Evolutionary conservation across 1,140 invertebrate species (phyloP).

Genomic region (Neocloeon triangulifer): DNA sequence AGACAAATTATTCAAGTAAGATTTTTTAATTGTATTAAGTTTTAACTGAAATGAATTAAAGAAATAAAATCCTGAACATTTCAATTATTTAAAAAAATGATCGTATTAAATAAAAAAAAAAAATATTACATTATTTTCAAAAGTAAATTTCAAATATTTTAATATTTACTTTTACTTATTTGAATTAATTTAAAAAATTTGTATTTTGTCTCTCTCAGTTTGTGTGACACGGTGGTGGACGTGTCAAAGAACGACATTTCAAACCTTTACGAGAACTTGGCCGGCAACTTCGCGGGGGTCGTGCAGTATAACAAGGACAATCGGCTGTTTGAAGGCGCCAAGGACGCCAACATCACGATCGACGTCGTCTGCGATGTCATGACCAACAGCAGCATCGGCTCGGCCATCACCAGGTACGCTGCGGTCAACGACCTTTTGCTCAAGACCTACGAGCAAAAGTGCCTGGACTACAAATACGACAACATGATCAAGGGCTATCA

Average conservation of each 20-base stretch:
- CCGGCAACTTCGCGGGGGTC: constrained; percentile 61
- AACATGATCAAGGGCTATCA: constrained; percentile 51
- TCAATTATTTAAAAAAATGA: too few relatives aligned
- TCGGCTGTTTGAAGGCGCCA: constrained; percentile 34
- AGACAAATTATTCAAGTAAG: constrained; percentile 42
- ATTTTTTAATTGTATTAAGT: constrained; percentile 6
- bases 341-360: constrained; percentile 49
- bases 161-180: constrained; percentile 2
- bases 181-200: constrained; percentile 8
- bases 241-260: constrained; percentile 42
- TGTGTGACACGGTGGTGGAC: constrained; percentile 55
- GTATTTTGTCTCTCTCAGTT: constrained; percentile 19
- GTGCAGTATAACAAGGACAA: constrained; percentile 94
- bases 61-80: too few relatives aligned
- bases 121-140: too few relatives aligned
- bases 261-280: constrained; percentile 59
- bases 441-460: constrained; percentile 39
- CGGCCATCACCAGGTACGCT: constrained; percentile 43
- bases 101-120: too few relatives aligned
- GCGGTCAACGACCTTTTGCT: constrained; percentile 48
- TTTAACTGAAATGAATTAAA: constrained; percentile 5
- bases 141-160: constrained; percentile 2
- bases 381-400: constrained; percentile 28
- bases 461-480: constrained; percentile 61
- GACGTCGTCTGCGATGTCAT: constrained; percentile 57